Base-by-base conservation (phyloP, 2,888 invertebrate genomes). In the Ceriagrion tenellum region DNA sequence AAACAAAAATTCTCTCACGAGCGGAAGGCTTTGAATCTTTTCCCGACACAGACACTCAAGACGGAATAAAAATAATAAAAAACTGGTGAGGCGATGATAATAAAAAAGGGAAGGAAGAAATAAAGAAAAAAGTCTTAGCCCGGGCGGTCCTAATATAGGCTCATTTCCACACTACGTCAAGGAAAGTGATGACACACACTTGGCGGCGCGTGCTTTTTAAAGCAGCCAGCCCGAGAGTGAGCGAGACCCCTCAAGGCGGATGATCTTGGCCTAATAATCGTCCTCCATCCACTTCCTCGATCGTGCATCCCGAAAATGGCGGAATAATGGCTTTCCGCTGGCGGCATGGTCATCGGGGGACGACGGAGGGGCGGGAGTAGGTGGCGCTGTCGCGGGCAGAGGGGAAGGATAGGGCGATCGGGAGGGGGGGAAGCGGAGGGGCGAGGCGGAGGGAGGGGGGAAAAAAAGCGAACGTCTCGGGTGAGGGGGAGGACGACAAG, bases 201-300 rank as follows among this genome's bases (percentile, higher is more conserved):
- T 30, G 1, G 8, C 30, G 23, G 18, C 91, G 91, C 69, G n/a
- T 47, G 47, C 47, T 47, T 47, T 47, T 47, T 47, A 8, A 47
- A 47, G 47, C 59, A 10, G 35, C 81, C n/a, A 35, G 81, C 81
- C 35, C 81, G 35, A 81, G 81, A 20, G 30, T 4, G 47, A 47
- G 47, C 2, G 47, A n/a, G n/a, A n/a, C 47, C 47, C 74, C 30
- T 30, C 30, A 35, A 81, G 74, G 74, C 81, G 81, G 81, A 74
- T 93, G 93, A 69, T 93, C 93, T 93, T 93, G 93, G 93, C 93
- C 93, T 93, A 93, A 74, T 93, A 93, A 93, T 93, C 74, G 35
- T 81, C 26, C 47, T 59, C 40, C 69, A 12, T 47, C 93, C n/a
- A 93, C 93, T 93, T 93, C 93, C 93, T 93, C 93, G 93, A 69